phyloP scores from a whole-genome alignment of 2,113 vertebrate genomes.

The Merops nubicus region DNA sequence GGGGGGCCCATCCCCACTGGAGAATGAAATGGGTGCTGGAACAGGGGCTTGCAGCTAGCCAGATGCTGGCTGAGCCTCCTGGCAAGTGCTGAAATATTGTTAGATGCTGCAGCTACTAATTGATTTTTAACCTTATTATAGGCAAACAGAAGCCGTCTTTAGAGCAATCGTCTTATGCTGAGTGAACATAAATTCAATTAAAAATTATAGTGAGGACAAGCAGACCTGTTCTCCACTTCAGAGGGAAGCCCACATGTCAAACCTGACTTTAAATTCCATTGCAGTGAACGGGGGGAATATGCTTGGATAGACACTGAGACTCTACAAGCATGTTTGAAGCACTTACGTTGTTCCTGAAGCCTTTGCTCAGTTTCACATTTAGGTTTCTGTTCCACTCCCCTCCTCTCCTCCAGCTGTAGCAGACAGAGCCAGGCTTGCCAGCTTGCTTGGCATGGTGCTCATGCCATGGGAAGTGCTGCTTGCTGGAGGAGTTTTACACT shows the following conservation, averaged over 20 bases:
- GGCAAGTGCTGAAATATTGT: conserved; percentile 13
- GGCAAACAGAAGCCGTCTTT: conserved; percentile 39
- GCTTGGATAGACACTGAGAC: neutral
- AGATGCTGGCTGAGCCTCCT: conserved; percentile 24
- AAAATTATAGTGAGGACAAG: conserved; percentile 10
- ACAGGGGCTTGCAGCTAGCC: neutral
- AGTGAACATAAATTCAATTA: conserved; percentile 54
- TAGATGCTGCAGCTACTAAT: conserved; percentile 29
- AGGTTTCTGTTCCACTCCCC: neutral
- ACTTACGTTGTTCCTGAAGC: neutral
- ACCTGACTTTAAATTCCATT: neutral
- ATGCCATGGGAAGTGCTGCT: neutral
- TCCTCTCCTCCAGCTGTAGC: neutral
- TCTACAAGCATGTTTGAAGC: neutral
- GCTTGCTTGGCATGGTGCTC: fast-evolving
- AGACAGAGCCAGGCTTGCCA: neutral
- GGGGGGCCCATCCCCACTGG: neutral
- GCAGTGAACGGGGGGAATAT: neutral
- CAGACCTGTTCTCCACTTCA: neutral
- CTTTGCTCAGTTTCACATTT: neutral
- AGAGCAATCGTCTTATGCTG: conserved; percentile 37
- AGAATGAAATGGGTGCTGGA: fast-evolving
- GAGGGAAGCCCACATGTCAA: neutral
- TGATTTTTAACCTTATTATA: conserved; percentile 38
- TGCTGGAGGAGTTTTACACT: neutral